Evolutionary conservation across 2,113 vertebrate species (phyloP).

Genomic region (Antennarius striatus): DNA sequence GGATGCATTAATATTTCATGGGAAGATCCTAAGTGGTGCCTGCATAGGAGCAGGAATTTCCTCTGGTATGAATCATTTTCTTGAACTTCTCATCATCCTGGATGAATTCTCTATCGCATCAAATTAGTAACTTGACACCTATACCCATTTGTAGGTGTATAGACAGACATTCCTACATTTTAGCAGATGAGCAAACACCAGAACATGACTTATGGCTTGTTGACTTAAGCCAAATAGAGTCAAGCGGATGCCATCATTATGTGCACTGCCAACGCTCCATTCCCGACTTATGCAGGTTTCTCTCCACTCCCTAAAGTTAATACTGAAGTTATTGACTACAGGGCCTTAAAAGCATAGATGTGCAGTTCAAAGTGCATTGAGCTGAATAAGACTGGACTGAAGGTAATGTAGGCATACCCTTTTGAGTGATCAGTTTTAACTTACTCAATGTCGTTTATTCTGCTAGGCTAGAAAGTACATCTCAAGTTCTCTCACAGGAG

Average conservation of each 20-base stretch:
- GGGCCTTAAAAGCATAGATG: not conserved
- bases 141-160: not conserved
- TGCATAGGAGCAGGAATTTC: conserved; percentile 44
- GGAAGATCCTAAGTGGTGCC: conserved; percentile 52
- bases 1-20: conserved; percentile 68
- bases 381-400: too few species aligned
- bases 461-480: too few species aligned
- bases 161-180: conserved; percentile 5
- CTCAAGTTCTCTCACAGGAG: too few species aligned
- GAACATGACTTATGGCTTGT: not conserved
- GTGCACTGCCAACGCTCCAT: not conserved
- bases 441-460: too few species aligned
- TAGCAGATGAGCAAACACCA: not conserved
- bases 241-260: not conserved
- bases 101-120: not conserved
- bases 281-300: not conserved
- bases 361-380: not conserved
- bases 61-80: conserved; percentile 18
- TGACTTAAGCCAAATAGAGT: not conserved
- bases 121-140: conserved; percentile 19
- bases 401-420: too few species aligned
- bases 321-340: not conserved
- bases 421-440: too few species aligned
- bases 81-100: conserved; percentile 23
- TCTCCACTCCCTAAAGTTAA: not conserved